Percentiles rank a stretch among this genome's conserved stretches.
These are phyloP conservation scores for Eupeodes luniger DNA, from an alignment of 2,888 invertebrate species.

Conservation along the genomic window DNA sequence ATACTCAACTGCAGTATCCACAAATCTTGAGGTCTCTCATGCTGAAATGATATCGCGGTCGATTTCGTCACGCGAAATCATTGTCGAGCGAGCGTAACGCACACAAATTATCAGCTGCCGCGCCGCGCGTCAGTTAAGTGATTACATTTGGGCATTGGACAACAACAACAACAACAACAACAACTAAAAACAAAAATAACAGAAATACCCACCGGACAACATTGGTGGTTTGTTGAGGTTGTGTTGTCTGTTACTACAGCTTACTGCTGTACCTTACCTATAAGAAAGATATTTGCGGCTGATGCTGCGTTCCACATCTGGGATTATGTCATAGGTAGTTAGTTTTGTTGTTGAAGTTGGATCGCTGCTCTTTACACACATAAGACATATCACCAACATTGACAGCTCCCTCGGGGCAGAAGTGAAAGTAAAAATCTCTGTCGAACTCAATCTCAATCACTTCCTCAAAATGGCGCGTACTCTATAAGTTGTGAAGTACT, in stretches of 20 bases:
- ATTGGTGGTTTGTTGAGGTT: conserved; percentile 12
- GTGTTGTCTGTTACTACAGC: background rate
- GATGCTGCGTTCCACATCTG: conserved; percentile 51
- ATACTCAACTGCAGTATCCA: background rate
- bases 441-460: conserved; percentile 59
- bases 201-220: conserved; percentile 61
- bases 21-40: conserved; percentile 50
- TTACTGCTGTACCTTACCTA: background rate
- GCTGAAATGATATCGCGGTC: conserved; percentile 69
- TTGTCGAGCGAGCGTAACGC: conserved; percentile 75
- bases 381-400: conserved; percentile 61
- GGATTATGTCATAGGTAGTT: conserved; percentile 73
- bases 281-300: background rate
- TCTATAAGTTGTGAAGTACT: conserved; percentile 1
- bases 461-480: conserved; percentile 65
- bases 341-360: conserved; percentile 56
- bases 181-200: conserved; percentile 3
- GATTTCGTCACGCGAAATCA: conserved; percentile 74
- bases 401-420: conserved; percentile 75
- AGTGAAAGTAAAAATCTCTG: conserved; percentile 75
- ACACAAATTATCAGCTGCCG: conserved; percentile 74
- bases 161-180: background rate
- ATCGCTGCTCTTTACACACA: conserved; percentile 44
- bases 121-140: conserved; percentile 72
- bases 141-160: conserved; percentile 69